Base-by-base conservation (phyloP, 2,797 vertebrate genomes). In the Xiphophorus birchmanni region DNA sequence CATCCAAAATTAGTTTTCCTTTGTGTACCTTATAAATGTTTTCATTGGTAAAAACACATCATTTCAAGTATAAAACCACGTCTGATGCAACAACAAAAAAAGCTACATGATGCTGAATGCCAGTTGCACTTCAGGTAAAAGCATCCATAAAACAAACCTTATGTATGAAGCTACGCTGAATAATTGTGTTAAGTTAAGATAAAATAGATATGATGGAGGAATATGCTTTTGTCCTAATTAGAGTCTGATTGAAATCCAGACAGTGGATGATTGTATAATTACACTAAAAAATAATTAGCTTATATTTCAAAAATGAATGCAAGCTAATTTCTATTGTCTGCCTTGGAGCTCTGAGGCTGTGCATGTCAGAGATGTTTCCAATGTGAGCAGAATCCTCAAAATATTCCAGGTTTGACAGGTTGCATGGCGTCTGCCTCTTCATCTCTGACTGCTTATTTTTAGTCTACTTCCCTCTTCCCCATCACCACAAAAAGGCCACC, bases 281-380 rank as follows among this genome's bases (percentile, higher is more conserved):
- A 84, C 79, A 50, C 7, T 1, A 75, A 65, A 47, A 60, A 88
- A 90, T 76, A 85, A 87, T 80, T 69, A 29, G 54, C 42, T 50
- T 40, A 79, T 80, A 74, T 86, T 88, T 81, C 82, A 75, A 90
- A 87, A 89, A 52, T 90, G 84, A 92, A 91, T 86, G 86, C 73
- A 74, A 74, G 75, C 82, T 87, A 5, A 90, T 90, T 90, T 81
- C 72, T 73, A 84, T 85, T 89, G 85, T 91, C 74, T 84, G 76
- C 78, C 76, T 85, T 83, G 78, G 76, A 42, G 13, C 26, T 83
- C 94, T 93, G 91, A 96, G 95, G 67, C 96, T 95, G 89, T 96
- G 95, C 92, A 96, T 96, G 86, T 96, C 96, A 73, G 96, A 97
- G 86, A 96, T 96, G 94, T 97, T 97, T 88, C 96, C 96, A 47